Base-by-base conservation (phyloP, 2,888 invertebrate species). In the Chloroclystis v-ata region DNA sequence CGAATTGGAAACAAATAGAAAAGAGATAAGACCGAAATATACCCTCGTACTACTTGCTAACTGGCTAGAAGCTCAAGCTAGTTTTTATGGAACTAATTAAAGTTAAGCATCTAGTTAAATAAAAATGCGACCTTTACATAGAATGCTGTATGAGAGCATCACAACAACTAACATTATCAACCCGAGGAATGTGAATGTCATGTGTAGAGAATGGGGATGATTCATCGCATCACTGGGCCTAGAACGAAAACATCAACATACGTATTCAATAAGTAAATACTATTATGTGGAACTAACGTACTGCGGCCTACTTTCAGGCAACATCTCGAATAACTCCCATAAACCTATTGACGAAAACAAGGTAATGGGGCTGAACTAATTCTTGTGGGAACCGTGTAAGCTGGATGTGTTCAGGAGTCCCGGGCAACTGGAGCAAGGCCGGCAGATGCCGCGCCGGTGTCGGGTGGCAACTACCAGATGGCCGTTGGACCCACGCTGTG, bases 381-480 rank as follows among this genome's bases (percentile, higher is more conserved):
- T 20, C 5, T 20, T 20, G 20, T 37, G 44, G 9, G 32, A 37
- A 6, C 20, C 4, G 24, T 13, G 37, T 44, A 42, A 49, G 37
- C 28, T 41, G 38, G 33, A 33, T 11, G 28, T 26, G n/a, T n/a
- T n/a, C n/a, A n/a, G 26, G 44, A 41, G 13, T 37, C 26, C 8
- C 28, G 37, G 41, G 28, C 26, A 42, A 38, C 33, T 40, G 40
- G 49, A 49, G 28, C 49, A 42, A 45, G 49, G 49, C 32, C 44
- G 37, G 41, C 44, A 44, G 44, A 49, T 37, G 44, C 41, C 35
- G 33, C 35, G 35, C 53, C 58, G 62, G 67, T 68, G 60, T 70
- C 65, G 47, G 49, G 48, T 74, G 59, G n/a, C n/a, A n/a, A 51
- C 67, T 35, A 43, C 43, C 61, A 60, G 59, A 63, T 60, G 64